Evolutionary conservation across 2,888 invertebrate genomes (phyloP).

Genomic region (Rotaria macrura): DNA sequence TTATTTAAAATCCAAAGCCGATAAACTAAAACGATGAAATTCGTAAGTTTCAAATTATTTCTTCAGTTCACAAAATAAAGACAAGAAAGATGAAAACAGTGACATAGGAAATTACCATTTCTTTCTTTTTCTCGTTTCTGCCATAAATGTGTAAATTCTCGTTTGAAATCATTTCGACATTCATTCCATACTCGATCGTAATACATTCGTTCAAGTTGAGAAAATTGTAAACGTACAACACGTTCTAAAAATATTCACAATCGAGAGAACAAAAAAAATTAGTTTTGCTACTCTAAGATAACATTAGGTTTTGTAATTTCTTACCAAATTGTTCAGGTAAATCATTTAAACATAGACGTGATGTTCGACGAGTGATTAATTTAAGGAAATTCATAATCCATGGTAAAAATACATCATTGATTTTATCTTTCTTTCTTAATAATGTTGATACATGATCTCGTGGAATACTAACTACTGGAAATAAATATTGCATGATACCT

Average conservation of each 20-base stretch:
- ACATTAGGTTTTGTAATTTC: no score
- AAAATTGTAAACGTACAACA: not conserved
- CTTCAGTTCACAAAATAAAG: not conserved
- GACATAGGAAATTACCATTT: not conserved
- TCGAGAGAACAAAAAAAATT: no score
- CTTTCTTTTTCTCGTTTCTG: not conserved
- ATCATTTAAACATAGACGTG: not conserved
- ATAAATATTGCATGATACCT: slow-evolving; percentile 44
- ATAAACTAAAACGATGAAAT: not conserved
- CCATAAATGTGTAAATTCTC: not conserved
- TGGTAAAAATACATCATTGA: not conserved
- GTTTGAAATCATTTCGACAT: not conserved
- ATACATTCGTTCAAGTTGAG: not conserved
- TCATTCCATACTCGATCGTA: not conserved
- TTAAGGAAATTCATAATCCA: not conserved
- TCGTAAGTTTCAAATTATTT: not conserved
- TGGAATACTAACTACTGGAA: not conserved
- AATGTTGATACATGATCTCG: not conserved
- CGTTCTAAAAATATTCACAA: not conserved
- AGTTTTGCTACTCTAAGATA: no score
- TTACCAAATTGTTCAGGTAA: not conserved
- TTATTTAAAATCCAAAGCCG: no score
- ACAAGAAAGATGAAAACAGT: no score
- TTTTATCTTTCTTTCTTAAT: not conserved
- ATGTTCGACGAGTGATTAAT: not conserved